phyloP scores from a whole-genome alignment of 2,888 invertebrate genomes.

The Ganaspis brasiliensis region DNA sequence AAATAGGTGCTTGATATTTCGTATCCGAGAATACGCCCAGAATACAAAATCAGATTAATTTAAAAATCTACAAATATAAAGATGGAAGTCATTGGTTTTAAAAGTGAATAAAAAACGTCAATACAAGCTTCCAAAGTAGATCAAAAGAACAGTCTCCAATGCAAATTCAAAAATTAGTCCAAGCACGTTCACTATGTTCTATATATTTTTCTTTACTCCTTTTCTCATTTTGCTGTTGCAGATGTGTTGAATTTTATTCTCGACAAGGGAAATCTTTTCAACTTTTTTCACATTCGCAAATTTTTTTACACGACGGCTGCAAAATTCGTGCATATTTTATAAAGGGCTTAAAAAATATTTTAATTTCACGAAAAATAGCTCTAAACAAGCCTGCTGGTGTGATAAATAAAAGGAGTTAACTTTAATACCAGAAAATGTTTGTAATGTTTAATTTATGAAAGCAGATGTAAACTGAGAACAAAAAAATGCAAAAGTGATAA shows the following conservation, averaged over 20 bases:
- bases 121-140: neutral
- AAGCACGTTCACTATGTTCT: slow-evolving; percentile 13
- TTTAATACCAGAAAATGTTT: too few species aligned
- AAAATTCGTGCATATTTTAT: neutral
- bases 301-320: neutral
- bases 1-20: too few species aligned
- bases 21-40: too few species aligned
- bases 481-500: too few species aligned
- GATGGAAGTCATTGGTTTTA: too few species aligned
- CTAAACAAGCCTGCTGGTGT: neutral
- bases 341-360: neutral
- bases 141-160: neutral
- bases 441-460: too few species aligned
- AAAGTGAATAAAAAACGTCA: neutral
- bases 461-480: too few species aligned
- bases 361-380: neutral
- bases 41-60: too few species aligned
- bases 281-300: neutral
- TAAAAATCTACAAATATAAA: too few species aligned
- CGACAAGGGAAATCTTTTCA: neutral
- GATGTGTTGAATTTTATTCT: slow-evolving; percentile 23
- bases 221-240: slow-evolving; percentile 12
- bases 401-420: neutral
- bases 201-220: neutral
- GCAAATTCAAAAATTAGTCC: slow-evolving; percentile 10